Base-by-base conservation (phyloP, 2,888 invertebrate species). In the Laspeyria flexula region DNA sequence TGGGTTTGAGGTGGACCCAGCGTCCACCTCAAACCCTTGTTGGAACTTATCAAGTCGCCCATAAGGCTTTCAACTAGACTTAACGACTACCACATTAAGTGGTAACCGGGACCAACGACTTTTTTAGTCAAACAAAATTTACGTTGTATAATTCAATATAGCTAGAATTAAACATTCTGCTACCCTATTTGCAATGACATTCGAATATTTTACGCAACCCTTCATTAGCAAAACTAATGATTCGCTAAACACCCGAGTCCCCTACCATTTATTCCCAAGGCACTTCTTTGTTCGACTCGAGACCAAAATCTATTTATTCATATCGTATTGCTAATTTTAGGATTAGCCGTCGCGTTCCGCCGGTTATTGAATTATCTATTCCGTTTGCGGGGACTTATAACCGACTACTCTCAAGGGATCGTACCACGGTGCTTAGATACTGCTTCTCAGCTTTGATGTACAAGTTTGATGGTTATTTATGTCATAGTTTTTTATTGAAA, bases 281-380 rank as follows among this genome's bases (percentile, higher is more conserved):
- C 82, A 76, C 77, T 77, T 77, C 85, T 86, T 86, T 83, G 83
- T 83, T 78, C 79, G 66, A 71, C 30, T 30, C 9, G 75, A 81
- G 44, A 52, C 86, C 87, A 75, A 88, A 88, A 88, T 88, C 87
- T 88, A 88, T 88, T 88, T 88, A 88, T 86, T 87, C 80, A 89
- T 91, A 92, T 92, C 91, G 88, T 90, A 91, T 92, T 91, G 91
- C 92, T 92, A 92, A 92, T 92, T 90, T 88, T 51, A 72, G 81
- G 85, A 90, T 92, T 88, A 90, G 85, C 73, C 77, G 79, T 76
- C 79, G 87, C 88, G 90, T 91, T 89, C 88, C 88, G 74, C 73
- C 78, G 83, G 83, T 90, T 87, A 92, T 92, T 91, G 82, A 92
- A 92, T 92, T 89, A 90, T 85, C 83, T 66, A 90, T 90, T 89